Conservation (phyloP, 2,113 vertebrate species). For the Nesospiza acunhae region DNA sequence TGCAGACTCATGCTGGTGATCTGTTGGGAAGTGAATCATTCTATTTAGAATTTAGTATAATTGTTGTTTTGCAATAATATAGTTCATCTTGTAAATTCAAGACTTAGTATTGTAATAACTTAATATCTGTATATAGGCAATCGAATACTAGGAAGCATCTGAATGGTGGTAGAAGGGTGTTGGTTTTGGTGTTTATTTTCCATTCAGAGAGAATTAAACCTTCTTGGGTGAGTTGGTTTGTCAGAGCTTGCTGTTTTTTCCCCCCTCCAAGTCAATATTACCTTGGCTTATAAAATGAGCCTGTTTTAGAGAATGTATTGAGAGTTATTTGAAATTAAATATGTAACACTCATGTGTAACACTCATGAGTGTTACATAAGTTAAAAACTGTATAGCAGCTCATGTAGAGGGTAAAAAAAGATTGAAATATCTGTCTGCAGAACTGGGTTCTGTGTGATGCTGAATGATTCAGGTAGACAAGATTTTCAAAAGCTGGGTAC, state of each 20-base stretch:
- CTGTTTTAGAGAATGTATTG: neutral
- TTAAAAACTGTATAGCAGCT: neutral
- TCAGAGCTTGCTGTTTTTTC: neutral
- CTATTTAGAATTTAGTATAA: neutral
- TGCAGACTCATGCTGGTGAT: neutral
- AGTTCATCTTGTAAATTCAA: neutral
- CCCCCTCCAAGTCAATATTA: neutral
- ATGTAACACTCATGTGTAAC: neutral
- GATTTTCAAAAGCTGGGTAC: neutral
- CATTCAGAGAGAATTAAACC: neutral
- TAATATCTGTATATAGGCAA: neutral
- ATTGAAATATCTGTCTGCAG: neutral
- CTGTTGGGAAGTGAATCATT: neutral
- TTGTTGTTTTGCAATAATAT: neutral
- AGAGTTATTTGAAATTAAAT: neutral
- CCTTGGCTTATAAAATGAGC: neutral
- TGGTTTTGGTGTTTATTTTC: neutral
- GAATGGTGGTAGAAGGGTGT: neutral
- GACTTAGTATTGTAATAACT: neutral
- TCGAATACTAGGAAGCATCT: neutral
- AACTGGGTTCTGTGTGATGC: neutral
- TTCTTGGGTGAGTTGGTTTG: neutral
- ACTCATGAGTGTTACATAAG: neutral
- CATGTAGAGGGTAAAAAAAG: neutral
- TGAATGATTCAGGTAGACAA: neutral